Base-by-base conservation (phyloP, 2,797 vertebrate genomes). In the Pseudomugil tenellus region DNA sequence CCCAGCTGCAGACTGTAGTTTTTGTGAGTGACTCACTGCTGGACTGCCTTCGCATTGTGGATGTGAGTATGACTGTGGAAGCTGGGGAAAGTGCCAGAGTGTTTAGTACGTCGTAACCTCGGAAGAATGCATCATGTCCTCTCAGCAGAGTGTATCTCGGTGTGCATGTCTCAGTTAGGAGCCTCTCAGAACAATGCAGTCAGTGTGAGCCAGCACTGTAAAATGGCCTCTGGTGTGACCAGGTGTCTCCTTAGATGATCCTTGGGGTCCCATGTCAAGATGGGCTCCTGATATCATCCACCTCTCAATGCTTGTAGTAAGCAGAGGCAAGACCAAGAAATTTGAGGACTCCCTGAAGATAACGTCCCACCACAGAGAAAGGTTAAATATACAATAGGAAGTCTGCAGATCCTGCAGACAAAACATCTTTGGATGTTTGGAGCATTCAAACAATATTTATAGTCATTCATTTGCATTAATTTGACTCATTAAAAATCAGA, bases 201-300 rank as follows among this genome's bases (percentile, higher is more conserved):
- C 63, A 52, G 76, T 79, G 67, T 72, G 61, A 87, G 83, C 81
- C 84, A 79, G 81, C 10, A 2, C 56, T 71, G 77, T 72, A 68
- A 80, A 84, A 75, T 19, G 72, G 62, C 83, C 72, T 80, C 75
- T 53, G 83, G 84, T 41, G 34, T 29, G 26, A 85, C 83, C 82
- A 92, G 88, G 89, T 91, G 89, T 89, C 83, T 88, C 73, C 69
- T 37, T 58, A 79, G 67, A 68, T 53, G 64, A 76, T 86, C 90
- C 85, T 79, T 68, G 65, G 63, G 68, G 72, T 75, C 75, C 21
- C 4, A 25, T 84, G 80, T 80, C 72, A 73, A 66, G 81, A 84
- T 74, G 79, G 54, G 58, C 48, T 58, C 67, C 61, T 73, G 74
- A 70, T 72, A 76, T 74, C 41, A 65, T 23, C 69, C 70, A 70